Base-by-base conservation (phyloP, 2,113 vertebrate species). In the Meleagris gallopavo region DNA sequence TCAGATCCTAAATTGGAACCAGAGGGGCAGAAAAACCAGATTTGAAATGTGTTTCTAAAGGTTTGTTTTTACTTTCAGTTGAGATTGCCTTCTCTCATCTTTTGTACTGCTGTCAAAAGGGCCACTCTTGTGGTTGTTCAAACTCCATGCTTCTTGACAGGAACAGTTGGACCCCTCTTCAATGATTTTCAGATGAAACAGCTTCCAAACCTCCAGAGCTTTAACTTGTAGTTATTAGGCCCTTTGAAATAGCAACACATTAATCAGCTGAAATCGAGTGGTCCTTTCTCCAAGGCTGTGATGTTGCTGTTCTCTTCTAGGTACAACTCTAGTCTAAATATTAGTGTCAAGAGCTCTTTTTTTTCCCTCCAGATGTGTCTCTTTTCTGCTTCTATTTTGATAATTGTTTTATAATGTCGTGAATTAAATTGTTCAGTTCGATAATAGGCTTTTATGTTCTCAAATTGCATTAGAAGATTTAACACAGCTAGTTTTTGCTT, bases 121-220 rank as follows among this genome's bases (percentile, higher is more conserved):
- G 87, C 86, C 83, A 92, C 91, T 94, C 88, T 86, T 70, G 58
- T 90, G 87, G 79, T 80, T 97, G 94, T 93, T 96, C 93, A 96
- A 93, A 88, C 95, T 95, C 95, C 96, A 93, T 86, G 94, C 95
- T 96, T 94, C 94, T 95, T 97, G 88, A 96, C 89, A 90, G 92
- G 86, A 94, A 95, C 94, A 94, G 76, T 96, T 94, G 96, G 88
- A 88, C 82, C 85, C 69, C 87, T 95, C 88, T 96, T 95, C 91
- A 92, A 71, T 89, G 94, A 78, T 96, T 96, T 95, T 91, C 85
- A 96, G 93, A 95, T 95, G 77, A 96, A 96, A 96, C 66, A 0
- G 30, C 73, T 95, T 91, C 78, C 79, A 96, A 83, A 54, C 71
- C 86, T 87, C 93, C 83, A 93, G 93, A 95, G 79, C 93, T 90